phyloP scores from a whole-genome alignment of 2,797 vertebrate species.

The Crenichthys baileyi region DNA sequence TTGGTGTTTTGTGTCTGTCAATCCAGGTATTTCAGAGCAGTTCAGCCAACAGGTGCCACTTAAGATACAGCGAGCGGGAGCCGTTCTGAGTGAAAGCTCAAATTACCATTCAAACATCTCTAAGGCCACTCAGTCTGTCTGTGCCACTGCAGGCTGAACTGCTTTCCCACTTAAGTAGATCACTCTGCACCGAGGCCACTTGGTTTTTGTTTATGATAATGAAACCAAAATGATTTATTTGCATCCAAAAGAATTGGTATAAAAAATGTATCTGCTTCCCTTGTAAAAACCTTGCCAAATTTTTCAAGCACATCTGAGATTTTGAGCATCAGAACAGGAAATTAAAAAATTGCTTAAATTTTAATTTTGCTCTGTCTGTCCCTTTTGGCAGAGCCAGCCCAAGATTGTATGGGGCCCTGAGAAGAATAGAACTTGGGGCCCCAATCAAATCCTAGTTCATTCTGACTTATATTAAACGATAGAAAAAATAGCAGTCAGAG shows the following conservation, averaged over 20 bases:
- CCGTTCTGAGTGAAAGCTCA: constrained; percentile 55
- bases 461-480: neutral
- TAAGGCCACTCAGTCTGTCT: constrained; percentile 31
- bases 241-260: neutral
- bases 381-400: neutral
- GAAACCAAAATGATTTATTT: neutral
- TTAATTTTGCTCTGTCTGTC: neutral
- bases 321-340: too few species aligned
- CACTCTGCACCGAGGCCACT: constrained; percentile 8
- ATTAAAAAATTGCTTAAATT: neutral
- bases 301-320: neutral
- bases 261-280: neutral
- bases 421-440: neutral
- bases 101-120: constrained; percentile 52
- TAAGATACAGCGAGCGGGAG: constrained; percentile 48
- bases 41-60: constrained; percentile 66
- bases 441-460: neutral
- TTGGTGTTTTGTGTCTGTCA: constrained; percentile 31
- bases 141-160: constrained; percentile 41
- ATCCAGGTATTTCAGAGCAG: constrained; percentile 42
- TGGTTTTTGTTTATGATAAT: neutral
- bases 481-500: too few species aligned
- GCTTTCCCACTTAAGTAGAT: constrained; percentile 35
- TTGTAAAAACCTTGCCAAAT: neutral
- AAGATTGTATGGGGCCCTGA: neutral